phyloP scores from a whole-genome alignment of 1,140 invertebrate species.

The Lasioglossum albipes region DNA sequence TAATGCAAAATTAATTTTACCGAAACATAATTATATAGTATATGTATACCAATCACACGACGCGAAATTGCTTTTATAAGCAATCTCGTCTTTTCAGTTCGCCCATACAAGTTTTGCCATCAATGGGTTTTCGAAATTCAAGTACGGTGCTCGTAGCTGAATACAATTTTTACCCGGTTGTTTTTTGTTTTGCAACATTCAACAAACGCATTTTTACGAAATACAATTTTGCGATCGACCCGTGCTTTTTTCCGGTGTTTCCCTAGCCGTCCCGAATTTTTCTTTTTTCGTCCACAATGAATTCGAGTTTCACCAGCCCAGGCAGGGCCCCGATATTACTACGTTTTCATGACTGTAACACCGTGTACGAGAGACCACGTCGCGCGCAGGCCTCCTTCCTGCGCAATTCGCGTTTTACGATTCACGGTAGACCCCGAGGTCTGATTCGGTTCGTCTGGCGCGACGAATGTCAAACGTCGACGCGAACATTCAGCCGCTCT shows the following conservation, averaged over 20 bases:
- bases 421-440: slow-evolving; percentile 43
- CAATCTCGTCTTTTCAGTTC: no score
- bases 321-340: not conserved
- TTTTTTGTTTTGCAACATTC: not conserved
- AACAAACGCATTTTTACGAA: slow-evolving; percentile 22
- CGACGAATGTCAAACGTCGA: slow-evolving; percentile 55
- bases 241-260: not conserved
- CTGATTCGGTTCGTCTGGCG: slow-evolving; percentile 56
- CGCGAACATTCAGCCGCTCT: slow-evolving; percentile 22
- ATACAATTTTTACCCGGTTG: not conserved
- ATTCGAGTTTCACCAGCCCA: slow-evolving; percentile 25
- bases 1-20: no score
- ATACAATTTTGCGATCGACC: slow-evolving; percentile 10
- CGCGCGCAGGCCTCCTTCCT: slow-evolving; percentile 30
- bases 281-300: slow-evolving; percentile 9
- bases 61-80: no score
- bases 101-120: no score
- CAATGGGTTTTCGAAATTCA: not conserved
- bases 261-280: not conserved
- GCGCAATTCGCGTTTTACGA: slow-evolving; percentile 43
- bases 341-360: not conserved
- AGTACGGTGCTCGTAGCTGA: not conserved
- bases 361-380: not conserved
- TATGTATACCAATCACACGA: no score
- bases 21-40: no score